These are phyloP conservation scores for Willowsia nigromaculata DNA, from an alignment of 2,888 invertebrate species.

Conservation along the genomic window DNA sequence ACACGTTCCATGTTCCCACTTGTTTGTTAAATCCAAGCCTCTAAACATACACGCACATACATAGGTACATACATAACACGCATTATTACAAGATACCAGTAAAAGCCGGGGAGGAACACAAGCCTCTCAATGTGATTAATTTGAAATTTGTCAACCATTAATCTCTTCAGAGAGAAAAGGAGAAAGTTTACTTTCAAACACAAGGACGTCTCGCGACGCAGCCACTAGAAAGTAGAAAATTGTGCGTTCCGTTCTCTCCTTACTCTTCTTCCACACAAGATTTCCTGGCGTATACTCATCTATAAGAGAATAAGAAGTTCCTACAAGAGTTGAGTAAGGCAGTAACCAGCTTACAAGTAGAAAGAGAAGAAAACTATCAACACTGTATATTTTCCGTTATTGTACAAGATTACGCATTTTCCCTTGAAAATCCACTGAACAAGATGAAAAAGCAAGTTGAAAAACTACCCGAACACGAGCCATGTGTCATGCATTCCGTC, in stretches of 20 bases:
- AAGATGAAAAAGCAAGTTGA: conserved; percentile 56
- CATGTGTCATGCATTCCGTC: conserved; percentile 28
- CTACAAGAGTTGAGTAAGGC: background rate
- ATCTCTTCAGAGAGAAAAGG: conserved; percentile 65
- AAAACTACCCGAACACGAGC: conserved; percentile 9
- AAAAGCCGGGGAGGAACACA: conserved; percentile 50
- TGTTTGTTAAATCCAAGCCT: background rate
- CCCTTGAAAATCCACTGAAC: conserved; percentile 21
- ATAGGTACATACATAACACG: background rate
- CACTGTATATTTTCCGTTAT: conserved; percentile 13
- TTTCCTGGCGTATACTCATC: background rate
- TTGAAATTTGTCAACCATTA: conserved; percentile 74
- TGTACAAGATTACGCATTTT: conserved; percentile 20
- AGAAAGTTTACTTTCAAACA: conserved; percentile 60
- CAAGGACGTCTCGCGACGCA: conserved; percentile 37
- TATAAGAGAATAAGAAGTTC: background rate
- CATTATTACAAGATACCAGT: background rate
- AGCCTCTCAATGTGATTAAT: conserved; percentile 70
- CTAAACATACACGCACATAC: background rate
- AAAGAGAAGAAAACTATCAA: conserved; percentile 1
- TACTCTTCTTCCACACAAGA: background rate
- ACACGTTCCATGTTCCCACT: background rate
- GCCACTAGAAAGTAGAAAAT: conserved; percentile 59
- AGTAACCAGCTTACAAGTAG: background rate
- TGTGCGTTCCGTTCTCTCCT: conserved; percentile 43